Base-by-base conservation (phyloP, 2,113 vertebrate species). In the Cichladusa arquata region DNA sequence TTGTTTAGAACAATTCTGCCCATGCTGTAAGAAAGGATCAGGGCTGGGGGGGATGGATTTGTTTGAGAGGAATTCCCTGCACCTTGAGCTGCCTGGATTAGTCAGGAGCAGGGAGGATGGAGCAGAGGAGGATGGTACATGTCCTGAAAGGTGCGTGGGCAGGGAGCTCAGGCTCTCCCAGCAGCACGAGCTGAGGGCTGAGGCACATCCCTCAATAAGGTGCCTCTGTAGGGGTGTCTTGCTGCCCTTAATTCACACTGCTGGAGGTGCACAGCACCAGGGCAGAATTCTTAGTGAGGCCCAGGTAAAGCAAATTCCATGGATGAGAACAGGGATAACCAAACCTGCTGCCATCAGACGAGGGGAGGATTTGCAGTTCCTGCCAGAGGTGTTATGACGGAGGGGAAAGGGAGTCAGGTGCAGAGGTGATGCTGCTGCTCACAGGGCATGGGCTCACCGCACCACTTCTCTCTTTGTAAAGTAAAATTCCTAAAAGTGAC, bases 131-230 rank as follows among this genome's bases (percentile, higher is more conserved):
- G 81, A 12, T 1, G 16, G 45, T 45, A 3, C 6, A 0, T 12
- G 23, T 66, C 48, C 69, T 24, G 69, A 67, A 73, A 33, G 2
- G 2, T 13, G 7, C 0, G 2, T 7, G 9, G 73, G 65, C 48
- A 69, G 23, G 19, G 71, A 86, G 38, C 61, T 50, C 71, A 24
- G 67, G 45, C 85, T 90, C 20, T 33, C 34, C 19, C 0, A 1
- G 8, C 40, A n/a, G 45, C 66, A 9, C 0, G 3, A 26, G 14
- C 36, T n/a, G n/a, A n/a, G n/a, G 67, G 20, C 67, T 12, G 58
- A 47, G 66, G 38, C 57, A 9, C 1, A 0, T 34, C 54, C 6
- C 0, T 47, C 74, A 0, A 3, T 8, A 6, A 18, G 15, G 57
- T 13, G 14, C 29, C 20, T 72, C 18, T 40, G n/a, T 2, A 14